These are phyloP conservation scores for Microcebus ravelobensis DNA, from an alignment of 2,113 vertebrate genomes.

Conservation along the genomic window DNA sequence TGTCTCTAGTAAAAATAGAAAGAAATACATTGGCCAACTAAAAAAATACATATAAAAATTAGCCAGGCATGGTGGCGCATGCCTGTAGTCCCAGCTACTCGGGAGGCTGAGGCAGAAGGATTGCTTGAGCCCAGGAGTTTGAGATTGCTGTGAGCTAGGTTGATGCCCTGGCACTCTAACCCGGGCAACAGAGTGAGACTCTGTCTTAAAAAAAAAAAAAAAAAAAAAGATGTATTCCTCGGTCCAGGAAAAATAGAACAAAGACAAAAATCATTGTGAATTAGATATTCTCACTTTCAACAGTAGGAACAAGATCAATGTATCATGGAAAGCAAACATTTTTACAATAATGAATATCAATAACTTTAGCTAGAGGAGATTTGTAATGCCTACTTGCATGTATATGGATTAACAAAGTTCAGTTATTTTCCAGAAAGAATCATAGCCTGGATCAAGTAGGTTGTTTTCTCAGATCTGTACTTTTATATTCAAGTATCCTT, in stretches of 20 bases:
- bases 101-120: too few species aligned
- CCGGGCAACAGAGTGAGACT: too few species aligned
- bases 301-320: neutral
- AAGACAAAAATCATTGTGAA: neutral
- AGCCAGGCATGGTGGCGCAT: too few species aligned
- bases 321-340: neutral
- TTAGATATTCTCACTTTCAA: neutral
- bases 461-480: neutral
- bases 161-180: too few species aligned
- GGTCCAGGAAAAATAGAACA: neutral
- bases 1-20: too few species aligned
- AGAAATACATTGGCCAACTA: too few species aligned
- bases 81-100: too few species aligned
- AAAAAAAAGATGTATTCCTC: neutral
- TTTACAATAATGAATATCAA: neutral
- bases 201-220: too few species aligned
- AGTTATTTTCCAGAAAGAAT: neutral
- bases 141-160: too few species aligned
- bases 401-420: neutral
- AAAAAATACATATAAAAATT: too few species aligned
- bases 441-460: neutral
- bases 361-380: neutral
- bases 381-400: neutral
- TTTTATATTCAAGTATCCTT: conserved; percentile 4
- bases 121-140: too few species aligned